Evolutionary conservation across 1,140 invertebrate genomes (phyloP).

Genomic region (Pteromalus puparum): DNA sequence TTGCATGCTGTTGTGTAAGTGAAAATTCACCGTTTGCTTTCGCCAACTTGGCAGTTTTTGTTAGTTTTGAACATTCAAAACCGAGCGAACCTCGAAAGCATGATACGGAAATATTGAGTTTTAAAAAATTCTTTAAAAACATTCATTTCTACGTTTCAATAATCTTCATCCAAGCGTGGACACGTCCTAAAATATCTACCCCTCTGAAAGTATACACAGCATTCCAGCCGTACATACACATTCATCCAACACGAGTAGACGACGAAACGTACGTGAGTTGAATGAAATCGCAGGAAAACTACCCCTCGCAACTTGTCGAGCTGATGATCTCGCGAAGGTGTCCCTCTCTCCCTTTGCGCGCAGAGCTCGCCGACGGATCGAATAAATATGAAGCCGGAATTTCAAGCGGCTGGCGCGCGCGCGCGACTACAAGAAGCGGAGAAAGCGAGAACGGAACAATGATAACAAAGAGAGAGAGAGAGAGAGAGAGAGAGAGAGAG

Average conservation of each 20-base stretch:
- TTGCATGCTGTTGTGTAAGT: no score
- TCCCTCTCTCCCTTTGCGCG: background rate
- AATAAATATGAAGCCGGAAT: conserved; percentile 43
- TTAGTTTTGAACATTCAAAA: no score
- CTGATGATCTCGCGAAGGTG: conserved; percentile 30
- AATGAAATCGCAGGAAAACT: conserved; percentile 18
- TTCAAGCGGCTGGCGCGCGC: background rate
- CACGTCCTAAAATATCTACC: background rate
- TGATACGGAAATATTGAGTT: no score
- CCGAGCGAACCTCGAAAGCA: no score
- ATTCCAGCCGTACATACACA: background rate
- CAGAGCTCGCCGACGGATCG: background rate
- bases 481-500: background rate
- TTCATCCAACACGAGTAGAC: background rate
- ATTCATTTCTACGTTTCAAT: background rate
- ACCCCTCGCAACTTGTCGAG: conserved; percentile 10
- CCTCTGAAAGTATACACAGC: background rate
- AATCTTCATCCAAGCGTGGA: background rate
- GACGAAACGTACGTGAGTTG: background rate
- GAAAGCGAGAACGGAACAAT: background rate
- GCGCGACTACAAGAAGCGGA: no score
- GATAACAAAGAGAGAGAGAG: background rate
- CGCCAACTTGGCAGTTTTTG: no score
- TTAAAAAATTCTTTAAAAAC: no score
- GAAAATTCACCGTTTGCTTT: no score